phyloP scores from a whole-genome alignment of 2,888 invertebrate genomes.

The Catonia carolina region DNA sequence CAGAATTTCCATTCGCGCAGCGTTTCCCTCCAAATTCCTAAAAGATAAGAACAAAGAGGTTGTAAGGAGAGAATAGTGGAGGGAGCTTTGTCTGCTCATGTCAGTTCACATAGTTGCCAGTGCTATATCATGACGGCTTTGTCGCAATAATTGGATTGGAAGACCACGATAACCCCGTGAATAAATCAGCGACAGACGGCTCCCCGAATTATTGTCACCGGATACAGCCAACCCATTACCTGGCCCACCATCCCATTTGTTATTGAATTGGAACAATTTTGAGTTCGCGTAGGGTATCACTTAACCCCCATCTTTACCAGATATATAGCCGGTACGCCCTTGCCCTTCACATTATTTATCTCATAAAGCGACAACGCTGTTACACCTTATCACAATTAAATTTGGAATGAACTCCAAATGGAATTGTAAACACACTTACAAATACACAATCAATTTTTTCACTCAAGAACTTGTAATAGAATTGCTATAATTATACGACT shows the following conservation, averaged over 20 bases:
- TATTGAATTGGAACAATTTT: conserved; percentile 22
- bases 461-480: too few species aligned
- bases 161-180: conserved; percentile 24
- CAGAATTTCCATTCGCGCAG: background rate
- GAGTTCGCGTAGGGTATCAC: conserved; percentile 23
- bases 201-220: conserved; percentile 25
- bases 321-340: too few species aligned
- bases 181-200: conserved; percentile 26
- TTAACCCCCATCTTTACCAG: conserved; percentile 14
- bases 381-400: too few species aligned
- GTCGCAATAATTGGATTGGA: conserved; percentile 26
- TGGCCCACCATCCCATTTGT: conserved; percentile 3
- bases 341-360: background rate
- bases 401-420: too few species aligned
- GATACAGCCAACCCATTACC: background rate
- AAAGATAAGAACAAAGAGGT: too few species aligned
- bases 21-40: too few species aligned
- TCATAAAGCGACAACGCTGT: background rate
- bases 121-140: conserved; percentile 26
- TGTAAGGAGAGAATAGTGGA: too few species aligned
- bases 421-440: too few species aligned
- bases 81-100: background rate
- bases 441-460: too few species aligned
- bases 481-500: too few species aligned
- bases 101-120: conserved; percentile 22